phyloP scores from a whole-genome alignment of 2,888 invertebrate genomes.

The Euproctis similis region DNA sequence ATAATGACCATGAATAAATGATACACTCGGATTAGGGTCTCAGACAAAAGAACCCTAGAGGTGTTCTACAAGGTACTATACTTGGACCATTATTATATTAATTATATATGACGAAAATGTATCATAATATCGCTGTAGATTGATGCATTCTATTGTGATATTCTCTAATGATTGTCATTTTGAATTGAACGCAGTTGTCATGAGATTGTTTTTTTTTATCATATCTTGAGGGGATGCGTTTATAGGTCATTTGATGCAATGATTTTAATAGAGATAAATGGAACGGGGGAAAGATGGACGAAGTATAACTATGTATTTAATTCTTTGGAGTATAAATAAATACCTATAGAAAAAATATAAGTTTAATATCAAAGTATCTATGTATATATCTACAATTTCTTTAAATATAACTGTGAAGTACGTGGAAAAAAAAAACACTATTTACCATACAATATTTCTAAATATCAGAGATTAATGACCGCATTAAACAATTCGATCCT shows the following conservation, averaged over 20 bases:
- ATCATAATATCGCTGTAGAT: conserved; percentile 42
- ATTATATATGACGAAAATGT: conserved; percentile 66
- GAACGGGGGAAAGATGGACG: not conserved
- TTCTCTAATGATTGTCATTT: conserved; percentile 29
- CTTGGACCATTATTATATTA: conserved; percentile 52
- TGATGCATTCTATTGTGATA: conserved; percentile 27
- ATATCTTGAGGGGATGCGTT: conserved; percentile 13
- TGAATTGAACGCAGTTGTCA: conserved; percentile 20
- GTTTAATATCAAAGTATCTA: no score
- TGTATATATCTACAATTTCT: no score
- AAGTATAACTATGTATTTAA: no score
- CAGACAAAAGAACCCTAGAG: conserved; percentile 54
- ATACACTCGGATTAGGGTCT: conserved; percentile 61
- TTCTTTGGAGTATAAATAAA: no score
- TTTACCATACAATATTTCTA: conserved; percentile 5
- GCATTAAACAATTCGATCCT: conserved; percentile 8
- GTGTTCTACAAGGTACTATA: conserved; percentile 47
- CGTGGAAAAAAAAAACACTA: not conserved
- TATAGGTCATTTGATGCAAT: conserved; percentile 16
- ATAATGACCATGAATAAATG: conserved; percentile 76
- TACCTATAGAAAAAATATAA: no score
- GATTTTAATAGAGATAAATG: conserved; percentile 10
- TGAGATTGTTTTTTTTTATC: conserved; percentile 14
- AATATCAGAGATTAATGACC: conserved; percentile 9
- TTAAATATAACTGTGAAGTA: no score